Conservation (phyloP, 2,113 vertebrate species). For the Oreocharis arfaki region DNA sequence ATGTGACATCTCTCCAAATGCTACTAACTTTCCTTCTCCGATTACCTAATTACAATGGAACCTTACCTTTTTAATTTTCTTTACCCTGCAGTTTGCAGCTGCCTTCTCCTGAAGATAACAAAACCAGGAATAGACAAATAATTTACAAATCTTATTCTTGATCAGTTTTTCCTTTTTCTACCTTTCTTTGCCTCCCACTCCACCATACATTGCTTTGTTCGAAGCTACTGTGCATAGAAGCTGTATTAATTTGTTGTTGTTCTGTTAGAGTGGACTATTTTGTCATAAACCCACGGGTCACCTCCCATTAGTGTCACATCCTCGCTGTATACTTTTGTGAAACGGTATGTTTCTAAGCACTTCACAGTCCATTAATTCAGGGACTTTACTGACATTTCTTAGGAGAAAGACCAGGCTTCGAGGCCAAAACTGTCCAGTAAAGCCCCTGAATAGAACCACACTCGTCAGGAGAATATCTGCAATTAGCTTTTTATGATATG, state of each 20-base stretch:
- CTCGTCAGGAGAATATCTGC: background rate
- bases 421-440: slow-evolving; percentile 32
- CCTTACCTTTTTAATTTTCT: background rate
- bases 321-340: slow-evolving; percentile 54
- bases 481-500: background rate
- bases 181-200: background rate
- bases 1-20: background rate
- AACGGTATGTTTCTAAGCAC: slow-evolving; percentile 63
- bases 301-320: slow-evolving; percentile 65
- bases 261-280: slow-evolving; percentile 12
- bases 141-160: background rate
- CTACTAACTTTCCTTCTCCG: slow-evolving; percentile 35
- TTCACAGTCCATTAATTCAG: slow-evolving; percentile 72
- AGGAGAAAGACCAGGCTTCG: slow-evolving; percentile 33
- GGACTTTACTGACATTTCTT: slow-evolving; percentile 65
- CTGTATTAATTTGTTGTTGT: slow-evolving; percentile 32
- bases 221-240: background rate
- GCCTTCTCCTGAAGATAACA: background rate
- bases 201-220: background rate
- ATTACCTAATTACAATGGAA: background rate
- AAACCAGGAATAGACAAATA: background rate
- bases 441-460: background rate
- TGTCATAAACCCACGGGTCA: slow-evolving; percentile 52
- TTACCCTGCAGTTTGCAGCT: background rate
- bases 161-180: background rate